These are phyloP conservation scores for Rutpela maculata DNA, from an alignment of 2,888 invertebrate species.

Conservation along the genomic window DNA sequence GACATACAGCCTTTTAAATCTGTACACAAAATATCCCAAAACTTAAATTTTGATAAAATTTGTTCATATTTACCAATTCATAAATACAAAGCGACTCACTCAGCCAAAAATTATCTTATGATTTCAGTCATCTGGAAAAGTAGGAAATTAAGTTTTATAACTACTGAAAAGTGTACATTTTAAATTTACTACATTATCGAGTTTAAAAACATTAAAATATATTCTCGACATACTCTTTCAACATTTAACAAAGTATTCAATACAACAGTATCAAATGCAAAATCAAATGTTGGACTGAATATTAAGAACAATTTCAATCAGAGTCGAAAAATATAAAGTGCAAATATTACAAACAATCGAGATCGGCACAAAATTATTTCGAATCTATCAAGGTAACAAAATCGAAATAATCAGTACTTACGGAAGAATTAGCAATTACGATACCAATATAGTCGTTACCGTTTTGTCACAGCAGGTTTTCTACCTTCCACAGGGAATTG, in stretches of 20 bases:
- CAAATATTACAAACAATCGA: conserved; percentile 42
- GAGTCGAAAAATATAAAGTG: conserved; percentile 38
- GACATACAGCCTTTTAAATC: too few relatives aligned
- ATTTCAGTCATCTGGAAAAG: not conserved
- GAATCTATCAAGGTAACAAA: conserved; percentile 43
- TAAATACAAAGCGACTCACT: not conserved
- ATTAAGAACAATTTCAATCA: not conserved
- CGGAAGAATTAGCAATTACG: conserved; percentile 35
- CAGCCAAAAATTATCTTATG: not conserved
- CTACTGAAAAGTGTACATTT: not conserved
- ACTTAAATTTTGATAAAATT: too few relatives aligned
- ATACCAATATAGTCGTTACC: conserved; percentile 45
- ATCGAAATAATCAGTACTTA: conserved; percentile 52
- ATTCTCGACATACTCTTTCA: not conserved
- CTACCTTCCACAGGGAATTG: conserved; percentile 49
- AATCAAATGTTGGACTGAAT: not conserved
- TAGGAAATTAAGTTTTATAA: not conserved
- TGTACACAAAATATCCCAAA: too few relatives aligned
- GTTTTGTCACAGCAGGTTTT: conserved; percentile 28
- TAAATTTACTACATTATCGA: not conserved
- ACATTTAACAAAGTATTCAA: not conserved
- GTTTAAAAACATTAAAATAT: not conserved
- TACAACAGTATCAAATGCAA: conserved; percentile 5
- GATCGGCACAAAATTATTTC: conserved; percentile 47
- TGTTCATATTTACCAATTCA: not conserved